Base-by-base conservation (phyloP, 2,888 invertebrate species). In the Ophion obscuratus region DNA sequence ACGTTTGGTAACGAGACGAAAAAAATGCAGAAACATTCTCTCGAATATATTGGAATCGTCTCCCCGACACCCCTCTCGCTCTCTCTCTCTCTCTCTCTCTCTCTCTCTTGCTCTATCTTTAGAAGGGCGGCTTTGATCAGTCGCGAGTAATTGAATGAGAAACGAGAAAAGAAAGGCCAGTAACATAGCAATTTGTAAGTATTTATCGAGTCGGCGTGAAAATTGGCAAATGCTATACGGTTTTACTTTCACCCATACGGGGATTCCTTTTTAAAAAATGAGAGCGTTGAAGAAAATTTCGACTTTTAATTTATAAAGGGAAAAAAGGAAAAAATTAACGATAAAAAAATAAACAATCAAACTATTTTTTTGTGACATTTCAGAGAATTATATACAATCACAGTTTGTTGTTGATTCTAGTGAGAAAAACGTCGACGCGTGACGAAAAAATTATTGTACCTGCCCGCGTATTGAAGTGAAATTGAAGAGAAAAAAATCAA, bases 391-490 rank as follows among this genome's bases (percentile, higher is more conserved):
- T 73, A 31, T 68, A 61, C 47, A 67, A 68, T 67, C 77, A 57
- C 77, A 31, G 53, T 81, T 81, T 68, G 68, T 75, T 40, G 67
- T 67, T 68, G 66, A 68, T 61, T 67, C n/a, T 81, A 75, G 67
- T 62, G 75, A 67, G 64, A 75, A 70, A 64, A 82, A 80, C 79
- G 79, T 80, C 83, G 44, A 57, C 27, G 27, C 27, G 47, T 71
- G 71, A 80, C 77, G 77, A 78, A 73, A 85, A 83, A 73, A 83
- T 73, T 62, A 68, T 86, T 77, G 77, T 83, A 82, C 85, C 82
- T 85, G 70, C 59, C 79, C 70, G 82, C 64, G 78, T 76, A 82
- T 85, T 27, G 67, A 47, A 73, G 40, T 64, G 20, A 74, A 67
- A 64, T 73, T 66, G 10, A 71, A 71, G 24, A 67, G 47, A 59